These are phyloP conservation scores for Disparrhopalites patrizii DNA, from an alignment of 2,888 invertebrate genomes.

Conservation along the genomic window DNA sequence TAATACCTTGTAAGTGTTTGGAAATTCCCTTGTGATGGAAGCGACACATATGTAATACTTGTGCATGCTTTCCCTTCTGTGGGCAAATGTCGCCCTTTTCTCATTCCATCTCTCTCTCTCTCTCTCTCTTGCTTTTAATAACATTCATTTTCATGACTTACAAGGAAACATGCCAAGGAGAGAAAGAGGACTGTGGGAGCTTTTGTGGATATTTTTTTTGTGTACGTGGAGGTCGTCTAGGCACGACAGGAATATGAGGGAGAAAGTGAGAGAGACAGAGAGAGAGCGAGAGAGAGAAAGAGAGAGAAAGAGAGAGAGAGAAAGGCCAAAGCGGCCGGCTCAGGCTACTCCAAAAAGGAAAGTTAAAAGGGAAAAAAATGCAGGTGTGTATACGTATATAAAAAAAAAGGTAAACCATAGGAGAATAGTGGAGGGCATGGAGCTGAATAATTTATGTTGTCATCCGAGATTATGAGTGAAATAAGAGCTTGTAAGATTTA, in stretches of 20 bases:
- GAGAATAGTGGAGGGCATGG: neutral
- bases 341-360: too few species aligned
- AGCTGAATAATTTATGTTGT: slow-evolving; percentile 19
- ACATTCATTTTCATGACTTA: neutral
- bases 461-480: slow-evolving; percentile 16
- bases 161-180: neutral
- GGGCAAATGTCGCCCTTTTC: neutral
- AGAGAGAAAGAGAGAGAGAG: neutral
- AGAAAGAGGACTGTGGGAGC: neutral
- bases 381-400: too few species aligned
- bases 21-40: too few species aligned
- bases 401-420: too few species aligned
- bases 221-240: neutral
- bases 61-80: neutral
- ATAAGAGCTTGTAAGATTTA: slow-evolving; percentile 19
- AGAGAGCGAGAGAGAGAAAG: neutral
- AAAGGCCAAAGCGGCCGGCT: too few species aligned
- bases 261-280: neutral
- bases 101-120: neutral
- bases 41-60: neutral
- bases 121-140: neutral
- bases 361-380: slow-evolving; percentile 2
- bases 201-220: neutral
- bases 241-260: neutral
- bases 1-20: neutral